Percentiles rank a stretch among this genome's conserved stretches.
Conservation (phyloP, 2,797 vertebrate genomes). For the Paguma larvata region DNA sequence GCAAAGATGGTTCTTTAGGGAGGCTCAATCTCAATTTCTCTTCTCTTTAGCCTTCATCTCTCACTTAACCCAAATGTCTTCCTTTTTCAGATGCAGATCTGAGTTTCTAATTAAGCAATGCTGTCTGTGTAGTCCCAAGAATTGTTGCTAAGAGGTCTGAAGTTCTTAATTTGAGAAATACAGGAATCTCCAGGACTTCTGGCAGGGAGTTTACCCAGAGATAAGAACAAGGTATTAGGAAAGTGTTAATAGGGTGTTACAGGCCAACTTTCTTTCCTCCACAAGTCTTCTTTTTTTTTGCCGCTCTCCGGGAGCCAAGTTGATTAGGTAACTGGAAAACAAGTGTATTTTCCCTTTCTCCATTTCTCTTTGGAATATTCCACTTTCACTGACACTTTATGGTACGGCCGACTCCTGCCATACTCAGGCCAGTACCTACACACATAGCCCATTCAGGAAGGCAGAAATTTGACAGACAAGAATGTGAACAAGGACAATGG, state of each 20-base stretch:
- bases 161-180: slow-evolving; percentile 40
- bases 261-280: background rate
- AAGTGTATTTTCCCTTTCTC: background rate
- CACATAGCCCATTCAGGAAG: background rate
- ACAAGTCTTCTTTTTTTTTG: background rate
- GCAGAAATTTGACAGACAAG: background rate
- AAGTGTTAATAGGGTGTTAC: background rate
- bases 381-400: background rate
- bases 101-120: background rate
- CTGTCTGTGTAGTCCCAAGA: background rate
- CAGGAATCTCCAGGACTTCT: background rate
- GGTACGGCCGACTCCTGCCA: background rate
- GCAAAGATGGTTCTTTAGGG: background rate
- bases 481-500: background rate
- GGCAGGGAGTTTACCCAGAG: background rate
- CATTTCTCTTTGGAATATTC: slow-evolving; percentile 14
- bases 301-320: background rate
- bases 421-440: background rate
- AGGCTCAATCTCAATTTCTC: background rate
- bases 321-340: background rate
- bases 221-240: background rate
- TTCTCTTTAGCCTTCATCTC: background rate
- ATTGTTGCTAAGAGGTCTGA: background rate
- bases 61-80: background rate
- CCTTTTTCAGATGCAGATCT: background rate